Conservation (phyloP, 2,888 invertebrate species). For the Acleris cristana region DNA sequence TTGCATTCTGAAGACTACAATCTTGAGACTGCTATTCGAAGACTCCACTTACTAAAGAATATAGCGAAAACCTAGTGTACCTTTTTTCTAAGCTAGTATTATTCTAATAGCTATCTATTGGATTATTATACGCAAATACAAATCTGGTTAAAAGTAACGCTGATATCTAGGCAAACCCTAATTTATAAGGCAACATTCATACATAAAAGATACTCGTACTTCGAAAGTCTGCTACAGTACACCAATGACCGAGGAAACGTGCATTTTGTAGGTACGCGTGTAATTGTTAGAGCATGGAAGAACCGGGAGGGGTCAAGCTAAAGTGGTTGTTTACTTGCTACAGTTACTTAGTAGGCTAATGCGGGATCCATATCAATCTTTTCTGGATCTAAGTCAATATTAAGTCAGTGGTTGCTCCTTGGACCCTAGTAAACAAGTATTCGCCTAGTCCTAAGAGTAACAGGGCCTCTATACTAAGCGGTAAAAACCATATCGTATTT, state of each 20-base stretch:
- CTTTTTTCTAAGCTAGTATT: too few relatives aligned
- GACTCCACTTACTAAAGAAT: too few relatives aligned
- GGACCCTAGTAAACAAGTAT: too few relatives aligned
- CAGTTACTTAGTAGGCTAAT: constrained; percentile 13
- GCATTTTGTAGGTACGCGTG: not conserved
- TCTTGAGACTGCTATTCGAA: too few relatives aligned
- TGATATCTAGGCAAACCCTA: not conserved
- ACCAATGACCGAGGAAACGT: constrained; percentile 2
- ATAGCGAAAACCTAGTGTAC: too few relatives aligned
- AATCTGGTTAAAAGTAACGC: too few relatives aligned
- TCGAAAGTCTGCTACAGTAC: not conserved
- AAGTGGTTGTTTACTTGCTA: constrained; percentile 5
- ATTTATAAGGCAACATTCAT: constrained; percentile 1
- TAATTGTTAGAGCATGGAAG: not conserved
- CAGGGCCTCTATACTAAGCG: too few relatives aligned
- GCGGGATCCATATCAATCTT: constrained; percentile 22
- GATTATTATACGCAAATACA: too few relatives aligned
- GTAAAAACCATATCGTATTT: too few relatives aligned
- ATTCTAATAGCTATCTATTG: too few relatives aligned
- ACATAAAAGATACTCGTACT: constrained; percentile 1
- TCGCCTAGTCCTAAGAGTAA: too few relatives aligned
- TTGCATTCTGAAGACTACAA: too few relatives aligned
- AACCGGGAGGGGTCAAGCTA: constrained; percentile 5
- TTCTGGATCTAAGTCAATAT: constrained; percentile 14
- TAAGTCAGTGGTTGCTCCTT: not conserved